Evolutionary conservation across 30 jellyfish, hydroid and myxozoan species (phyloP).

Genomic region (Turritopsis rubra): DNA sequence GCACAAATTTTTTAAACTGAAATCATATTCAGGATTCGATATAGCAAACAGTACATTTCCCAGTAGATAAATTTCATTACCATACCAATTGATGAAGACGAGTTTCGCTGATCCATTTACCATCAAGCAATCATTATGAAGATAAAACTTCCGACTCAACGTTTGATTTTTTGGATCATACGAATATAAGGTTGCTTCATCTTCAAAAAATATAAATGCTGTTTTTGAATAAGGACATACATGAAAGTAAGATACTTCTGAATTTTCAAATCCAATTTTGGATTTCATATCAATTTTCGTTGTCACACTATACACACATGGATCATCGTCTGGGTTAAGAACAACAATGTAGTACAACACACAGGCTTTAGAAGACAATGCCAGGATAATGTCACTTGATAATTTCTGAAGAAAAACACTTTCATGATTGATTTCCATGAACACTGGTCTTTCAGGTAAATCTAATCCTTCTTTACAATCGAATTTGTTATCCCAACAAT

Average conservation of each 20-base stretch:
- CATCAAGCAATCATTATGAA: background rate
- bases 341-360: background rate
- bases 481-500: background rate
- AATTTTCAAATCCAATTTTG: background rate
- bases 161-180: background rate
- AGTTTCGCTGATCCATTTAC: background rate
- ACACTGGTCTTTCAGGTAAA: background rate
- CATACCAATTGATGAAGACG: background rate
- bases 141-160: background rate
- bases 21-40: background rate
- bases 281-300: background rate
- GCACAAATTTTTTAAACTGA: background rate
- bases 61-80: background rate
- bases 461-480: background rate
- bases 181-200: background rate
- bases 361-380: background rate
- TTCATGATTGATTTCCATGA: background rate
- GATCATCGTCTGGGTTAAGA: background rate
- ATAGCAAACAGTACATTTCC: background rate
- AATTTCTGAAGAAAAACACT: background rate
- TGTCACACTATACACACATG: background rate
- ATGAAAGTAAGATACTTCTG: background rate
- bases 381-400: background rate
- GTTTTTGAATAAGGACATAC: background rate
- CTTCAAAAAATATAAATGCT: background rate